Conservation (phyloP, 2,113 vertebrate genomes). For the Paramormyrops kingsleyae region DNA sequence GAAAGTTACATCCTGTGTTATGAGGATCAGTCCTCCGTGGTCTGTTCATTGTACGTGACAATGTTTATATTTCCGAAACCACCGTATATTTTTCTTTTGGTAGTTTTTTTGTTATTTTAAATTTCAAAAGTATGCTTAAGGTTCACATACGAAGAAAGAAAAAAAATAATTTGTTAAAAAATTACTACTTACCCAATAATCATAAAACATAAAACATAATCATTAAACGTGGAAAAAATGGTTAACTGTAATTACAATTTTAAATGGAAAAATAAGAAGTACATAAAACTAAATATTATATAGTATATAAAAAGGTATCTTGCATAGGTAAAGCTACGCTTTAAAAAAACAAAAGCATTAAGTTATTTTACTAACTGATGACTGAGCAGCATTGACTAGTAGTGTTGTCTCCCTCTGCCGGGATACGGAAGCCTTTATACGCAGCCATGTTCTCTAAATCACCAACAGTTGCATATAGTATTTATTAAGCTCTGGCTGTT, state of each 20-base stretch:
- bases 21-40: neutral
- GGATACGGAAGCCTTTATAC: neutral
- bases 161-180: neutral
- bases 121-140: neutral
- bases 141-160: too few relatives aligned
- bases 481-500: neutral
- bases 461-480: neutral
- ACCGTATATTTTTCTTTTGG: neutral
- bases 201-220: neutral
- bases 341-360: neutral
- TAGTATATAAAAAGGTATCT: neutral
- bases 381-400: neutral
- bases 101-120: neutral
- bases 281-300: neutral
- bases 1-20: neutral
- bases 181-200: neutral
- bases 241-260: neutral
- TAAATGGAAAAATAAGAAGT: neutral
- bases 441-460: neutral
- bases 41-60: neutral
- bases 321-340: neutral
- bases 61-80: neutral
- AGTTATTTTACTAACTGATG: neutral
- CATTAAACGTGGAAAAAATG: neutral
- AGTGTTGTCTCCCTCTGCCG: neutral